Evolutionary conservation across 2,797 vertebrate genomes (phyloP), one percentile per base, ranked within the genome.

Genomic region (Neostethus bicornis): DNA sequence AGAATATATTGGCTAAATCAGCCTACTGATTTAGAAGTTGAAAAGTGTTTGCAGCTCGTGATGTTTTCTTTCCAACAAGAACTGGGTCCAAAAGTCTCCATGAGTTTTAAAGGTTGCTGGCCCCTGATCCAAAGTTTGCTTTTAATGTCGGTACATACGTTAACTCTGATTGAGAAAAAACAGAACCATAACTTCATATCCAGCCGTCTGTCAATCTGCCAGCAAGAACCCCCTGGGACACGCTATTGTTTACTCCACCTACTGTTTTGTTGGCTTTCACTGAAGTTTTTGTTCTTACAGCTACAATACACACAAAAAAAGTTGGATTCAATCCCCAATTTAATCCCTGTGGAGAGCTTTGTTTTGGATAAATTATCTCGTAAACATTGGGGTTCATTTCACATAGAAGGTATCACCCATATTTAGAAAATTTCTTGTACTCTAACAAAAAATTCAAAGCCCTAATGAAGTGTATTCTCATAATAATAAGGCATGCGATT

Each of bases 131-230:
- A 10, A 39, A 35, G 39, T 17, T 32, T 26, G 20, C 24, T 35
- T 4, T 38, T 39, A 58, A 34, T 28, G 5, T 39, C 3, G 46
- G 13, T 48, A 0, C 25, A 12, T 25, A 25, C 10, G 31, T 45
- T 47, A 37, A 62, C 9, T 26, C 23, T 32, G 58, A 56, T 38
- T 68, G 39, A 7, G 23, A 61, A 65, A 79, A 67, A 39, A 59
- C 35, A n/a, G 42, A 61, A 63, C 41, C 67, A 56, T 29, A 68
- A 68, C 53, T 62, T 71, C 57, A 47, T 64, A 47, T 53, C 60
- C 56, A 63, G 66, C 67, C 38, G 68, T 68, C 76, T 66, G 67
- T 75, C 72, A 75, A 44, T 64, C 72, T 44, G 49, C 59, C 60
- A 51, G 42, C 59, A 20, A 29, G 54, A 73, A 55, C 56, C 53